Evolutionary conservation across 2,888 invertebrate species (phyloP).

Genomic region (Megaustenia siamemsis): DNA sequence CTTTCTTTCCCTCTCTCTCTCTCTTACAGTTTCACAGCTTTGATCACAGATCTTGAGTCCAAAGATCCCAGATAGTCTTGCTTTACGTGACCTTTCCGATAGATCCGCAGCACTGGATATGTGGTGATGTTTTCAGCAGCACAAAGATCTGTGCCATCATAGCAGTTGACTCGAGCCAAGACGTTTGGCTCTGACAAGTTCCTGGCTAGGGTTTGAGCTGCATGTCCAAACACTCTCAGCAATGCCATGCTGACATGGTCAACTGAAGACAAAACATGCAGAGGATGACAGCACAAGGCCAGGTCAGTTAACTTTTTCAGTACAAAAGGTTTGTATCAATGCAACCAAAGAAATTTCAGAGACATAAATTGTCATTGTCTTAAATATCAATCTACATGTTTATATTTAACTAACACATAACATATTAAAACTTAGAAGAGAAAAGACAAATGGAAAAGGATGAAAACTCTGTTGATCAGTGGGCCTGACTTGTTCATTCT

Average conservation of each 20-base stretch:
- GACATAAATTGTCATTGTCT: no score
- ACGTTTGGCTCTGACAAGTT: conserved; percentile 57
- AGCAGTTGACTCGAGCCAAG: conserved; percentile 74
- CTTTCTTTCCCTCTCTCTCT: no score
- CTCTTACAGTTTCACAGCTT: conserved; percentile 71
- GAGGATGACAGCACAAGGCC: no score
- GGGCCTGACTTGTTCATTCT: no score
- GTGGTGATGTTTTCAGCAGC: conserved; percentile 68
- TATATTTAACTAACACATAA: no score
- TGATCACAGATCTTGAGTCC: conserved; percentile 66
- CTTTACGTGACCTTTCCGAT: conserved; percentile 61
- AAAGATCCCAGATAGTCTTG: conserved; percentile 69
- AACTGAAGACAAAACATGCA: conserved; percentile 67
- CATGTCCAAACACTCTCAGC: conserved; percentile 69
- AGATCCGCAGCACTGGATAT: conserved; percentile 74
- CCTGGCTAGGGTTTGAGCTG: conserved; percentile 61
- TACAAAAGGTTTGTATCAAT: no score
- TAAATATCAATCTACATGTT: no score
- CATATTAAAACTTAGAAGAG: no score
- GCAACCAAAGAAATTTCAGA: no score
- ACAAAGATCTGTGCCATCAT: conserved; percentile 78
- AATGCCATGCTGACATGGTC: conserved; percentile 73
- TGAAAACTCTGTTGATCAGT: no score
- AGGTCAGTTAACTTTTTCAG: no score
- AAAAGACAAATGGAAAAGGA: no score